Evolutionary conservation across 2,113 vertebrate species (phyloP).

Genomic region (Paramormyrops kingsleyae): DNA sequence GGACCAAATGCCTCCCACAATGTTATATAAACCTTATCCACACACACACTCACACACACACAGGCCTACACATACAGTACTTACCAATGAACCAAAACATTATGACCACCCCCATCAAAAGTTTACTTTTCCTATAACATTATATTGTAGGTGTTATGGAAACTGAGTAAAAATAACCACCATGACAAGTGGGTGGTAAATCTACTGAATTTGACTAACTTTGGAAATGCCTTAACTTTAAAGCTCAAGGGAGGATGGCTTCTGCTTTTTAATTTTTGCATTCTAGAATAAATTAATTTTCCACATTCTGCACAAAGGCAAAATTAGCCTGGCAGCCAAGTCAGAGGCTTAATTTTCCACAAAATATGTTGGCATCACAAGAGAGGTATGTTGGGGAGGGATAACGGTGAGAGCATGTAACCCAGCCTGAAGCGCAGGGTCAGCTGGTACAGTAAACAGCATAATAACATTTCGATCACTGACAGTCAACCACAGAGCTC

Average conservation of each 20-base stretch:
- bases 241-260: not conserved
- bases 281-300: slow-evolving; percentile 17
- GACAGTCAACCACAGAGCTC: not conserved
- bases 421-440: not conserved
- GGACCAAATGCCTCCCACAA: no score
- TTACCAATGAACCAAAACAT: not conserved
- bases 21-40: no score
- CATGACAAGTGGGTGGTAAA: slow-evolving; percentile 7
- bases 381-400: not conserved
- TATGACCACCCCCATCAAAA: not conserved
- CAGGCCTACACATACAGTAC: not conserved
- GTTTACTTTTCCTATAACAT: not conserved
- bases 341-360: not conserved
- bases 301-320: not conserved
- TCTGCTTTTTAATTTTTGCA: not conserved
- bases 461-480: not conserved
- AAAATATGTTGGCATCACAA: not conserved
- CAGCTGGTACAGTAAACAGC: not conserved
- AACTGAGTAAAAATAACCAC: slow-evolving; percentile 14
- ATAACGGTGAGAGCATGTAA: not conserved
- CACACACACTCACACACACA: not conserved
- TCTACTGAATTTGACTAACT: slow-evolving; percentile 10
- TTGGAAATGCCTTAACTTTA: not conserved
- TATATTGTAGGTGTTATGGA: not conserved
- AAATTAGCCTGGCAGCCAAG: not conserved